Conservation (phyloP, 37 sponge, comb jelly and placozoan genomes). For the Halisarca cf. caerulea region DNA sequence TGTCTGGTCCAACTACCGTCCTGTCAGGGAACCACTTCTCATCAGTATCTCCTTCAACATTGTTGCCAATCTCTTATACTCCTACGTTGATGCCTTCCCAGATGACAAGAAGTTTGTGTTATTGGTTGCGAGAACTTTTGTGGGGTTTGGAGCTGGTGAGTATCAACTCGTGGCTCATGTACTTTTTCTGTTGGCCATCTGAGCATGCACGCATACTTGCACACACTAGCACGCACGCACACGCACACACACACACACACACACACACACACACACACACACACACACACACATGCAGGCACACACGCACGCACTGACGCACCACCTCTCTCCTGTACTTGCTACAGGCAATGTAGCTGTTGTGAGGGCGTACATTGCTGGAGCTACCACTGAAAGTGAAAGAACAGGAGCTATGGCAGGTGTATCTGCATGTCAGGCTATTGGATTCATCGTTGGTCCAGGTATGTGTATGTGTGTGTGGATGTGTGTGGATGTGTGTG, state of each 20-base stretch:
- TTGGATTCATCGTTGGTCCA: constrained; percentile 91
- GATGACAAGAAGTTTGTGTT: constrained; percentile 2
- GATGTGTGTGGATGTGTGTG: too few species aligned
- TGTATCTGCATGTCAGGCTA: constrained; percentile 62
- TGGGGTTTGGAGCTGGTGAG: constrained; percentile 62
- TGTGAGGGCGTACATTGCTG: constrained; percentile 75
- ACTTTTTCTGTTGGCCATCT: too few species aligned
- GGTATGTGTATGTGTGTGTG: constrained; percentile 27
- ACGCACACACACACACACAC: constrained; percentile 22
- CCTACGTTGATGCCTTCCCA: constrained; percentile 64
- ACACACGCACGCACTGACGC: constrained; percentile 21
- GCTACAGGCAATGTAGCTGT: constrained; percentile 69
- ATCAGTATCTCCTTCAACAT: constrained; percentile 56
- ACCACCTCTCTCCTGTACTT: neutral
- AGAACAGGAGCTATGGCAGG: constrained; percentile 84
- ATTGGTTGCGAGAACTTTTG: constrained; percentile 33
- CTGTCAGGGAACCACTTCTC: constrained; percentile 63
- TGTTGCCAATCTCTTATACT: constrained; percentile 63
- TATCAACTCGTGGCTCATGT: neutral
- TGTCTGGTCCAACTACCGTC: constrained; percentile 79
- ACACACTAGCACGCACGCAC: neutral
- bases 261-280: constrained; percentile 34
- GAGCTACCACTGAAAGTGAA: constrained; percentile 74
- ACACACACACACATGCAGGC: constrained; percentile 17
- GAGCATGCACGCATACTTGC: too few species aligned